These are phyloP conservation scores for Thyatira batis DNA, from an alignment of 2,888 invertebrate genomes.

Conservation along the genomic window DNA sequence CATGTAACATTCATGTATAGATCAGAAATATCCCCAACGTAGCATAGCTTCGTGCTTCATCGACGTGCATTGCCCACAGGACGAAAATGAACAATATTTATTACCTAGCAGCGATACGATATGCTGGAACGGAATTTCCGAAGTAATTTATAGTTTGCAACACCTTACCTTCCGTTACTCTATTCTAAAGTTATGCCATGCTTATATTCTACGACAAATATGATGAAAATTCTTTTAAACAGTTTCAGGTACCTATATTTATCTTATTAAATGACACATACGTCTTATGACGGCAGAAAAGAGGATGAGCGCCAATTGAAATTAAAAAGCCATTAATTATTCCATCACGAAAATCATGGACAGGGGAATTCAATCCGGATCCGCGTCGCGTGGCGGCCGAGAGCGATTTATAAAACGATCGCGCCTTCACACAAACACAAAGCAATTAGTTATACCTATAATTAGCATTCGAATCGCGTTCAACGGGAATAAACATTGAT, in stretches of 20 bases:
- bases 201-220: conserved; percentile 13
- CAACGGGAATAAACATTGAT: conserved; percentile 79
- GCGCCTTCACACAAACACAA: conserved; percentile 65
- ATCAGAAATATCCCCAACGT: conserved; percentile 36
- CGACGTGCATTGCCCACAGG: conserved; percentile 65
- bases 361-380: conserved; percentile 39
- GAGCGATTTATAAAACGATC: conserved; percentile 52
- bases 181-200: conserved; percentile 23
- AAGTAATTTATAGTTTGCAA: conserved; percentile 75
- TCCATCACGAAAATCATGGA: conserved; percentile 29
- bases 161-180: conserved; percentile 52
- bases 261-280: not conserved
- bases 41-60: conserved; percentile 52
- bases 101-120: conserved; percentile 64
- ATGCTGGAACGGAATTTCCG: conserved; percentile 64
- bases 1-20: conserved; percentile 35
- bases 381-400: conserved; percentile 33
- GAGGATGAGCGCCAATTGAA: conserved; percentile 22
- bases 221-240: conserved; percentile 23
- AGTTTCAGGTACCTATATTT: conserved; percentile 8
- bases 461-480: conserved; percentile 79
- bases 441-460: conserved; percentile 75
- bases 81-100: conserved; percentile 78
- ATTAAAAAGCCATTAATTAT: conserved; percentile 40
- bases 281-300: not conserved